Conservation (phyloP, 2,113 vertebrate species). For the Onychostoma macrolepis region DNA sequence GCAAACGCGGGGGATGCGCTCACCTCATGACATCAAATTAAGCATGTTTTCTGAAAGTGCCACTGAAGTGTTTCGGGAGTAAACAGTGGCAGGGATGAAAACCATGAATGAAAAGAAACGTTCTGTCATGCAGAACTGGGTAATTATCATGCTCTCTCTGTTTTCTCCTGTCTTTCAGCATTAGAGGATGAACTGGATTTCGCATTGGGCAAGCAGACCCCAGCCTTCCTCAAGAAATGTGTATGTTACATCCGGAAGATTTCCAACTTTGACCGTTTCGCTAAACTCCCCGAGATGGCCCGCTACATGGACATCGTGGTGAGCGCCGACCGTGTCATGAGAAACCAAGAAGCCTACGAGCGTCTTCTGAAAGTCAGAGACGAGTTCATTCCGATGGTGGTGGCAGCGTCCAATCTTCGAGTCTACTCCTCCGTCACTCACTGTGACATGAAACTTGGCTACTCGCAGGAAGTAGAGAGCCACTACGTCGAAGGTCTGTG, state of each 20-base stretch:
- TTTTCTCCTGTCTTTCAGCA: conserved; percentile 75
- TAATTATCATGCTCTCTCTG: neutral
- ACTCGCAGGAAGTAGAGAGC: conserved; percentile 95
- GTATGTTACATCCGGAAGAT: conserved; percentile 99
- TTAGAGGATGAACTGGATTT: conserved; percentile 98
- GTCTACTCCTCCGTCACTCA: conserved; percentile 97
- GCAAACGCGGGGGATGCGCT: conserved; percentile 12
- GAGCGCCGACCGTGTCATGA: conserved; percentile 79
- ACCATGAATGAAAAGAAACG: conserved; percentile 31
- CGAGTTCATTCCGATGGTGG: conserved; percentile 95
- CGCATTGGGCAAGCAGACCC: conserved; percentile 95
- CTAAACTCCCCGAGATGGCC: conserved; percentile 93
- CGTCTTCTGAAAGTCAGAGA: conserved; percentile 93
- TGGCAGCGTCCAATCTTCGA: conserved; percentile 92
- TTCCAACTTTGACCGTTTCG: conserved; percentile 94
- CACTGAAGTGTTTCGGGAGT: conserved; percentile 23
- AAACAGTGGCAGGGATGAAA: conserved; percentile 1
- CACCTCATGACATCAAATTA: conserved; percentile 35
- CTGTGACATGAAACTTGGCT: conserved; percentile 98
- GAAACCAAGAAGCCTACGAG: conserved; percentile 93
- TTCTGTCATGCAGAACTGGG: neutral
- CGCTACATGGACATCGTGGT: conserved; percentile 92
- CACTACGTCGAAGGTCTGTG: conserved; percentile 97
- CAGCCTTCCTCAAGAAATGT: conserved; percentile 97
- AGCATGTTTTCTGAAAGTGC: conserved; percentile 25